These are phyloP conservation scores for Drosophila basisetae DNA, from an alignment of 2,888 invertebrate genomes.

Conservation along the genomic window DNA sequence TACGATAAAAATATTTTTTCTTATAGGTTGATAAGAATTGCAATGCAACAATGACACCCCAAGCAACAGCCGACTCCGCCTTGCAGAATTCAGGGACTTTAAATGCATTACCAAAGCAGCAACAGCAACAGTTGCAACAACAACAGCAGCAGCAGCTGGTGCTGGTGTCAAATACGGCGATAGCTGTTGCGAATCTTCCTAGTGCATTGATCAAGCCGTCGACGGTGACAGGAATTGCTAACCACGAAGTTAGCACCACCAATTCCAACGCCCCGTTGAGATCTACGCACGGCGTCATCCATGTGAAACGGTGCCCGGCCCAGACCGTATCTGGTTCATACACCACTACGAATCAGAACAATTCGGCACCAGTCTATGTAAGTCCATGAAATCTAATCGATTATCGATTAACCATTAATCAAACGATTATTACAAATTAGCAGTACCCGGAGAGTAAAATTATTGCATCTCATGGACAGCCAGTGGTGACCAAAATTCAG, in stretches of 20 bases:
- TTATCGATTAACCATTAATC: neutral
- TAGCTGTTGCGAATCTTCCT: slow-evolving; percentile 50
- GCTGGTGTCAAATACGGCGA: slow-evolving; percentile 50
- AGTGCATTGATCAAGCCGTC: slow-evolving; percentile 68
- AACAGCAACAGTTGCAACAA: slow-evolving; percentile 50
- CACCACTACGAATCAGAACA: slow-evolving; percentile 69
- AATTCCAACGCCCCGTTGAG: slow-evolving; percentile 21
- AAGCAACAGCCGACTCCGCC: slow-evolving; percentile 58
- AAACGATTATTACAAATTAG: neutral
- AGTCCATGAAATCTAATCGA: slow-evolving; percentile 28
- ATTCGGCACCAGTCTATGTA: slow-evolving; percentile 79
- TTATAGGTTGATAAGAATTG: slow-evolving; percentile 88
- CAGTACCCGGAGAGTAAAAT: slow-evolving; percentile 65
- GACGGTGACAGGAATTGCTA: slow-evolving; percentile 46
- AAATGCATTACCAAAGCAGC: slow-evolving; percentile 68
- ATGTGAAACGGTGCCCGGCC: slow-evolving; percentile 42
- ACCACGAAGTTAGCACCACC: slow-evolving; percentile 26
- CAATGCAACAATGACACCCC: slow-evolving; percentile 87
- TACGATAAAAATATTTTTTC: neutral
- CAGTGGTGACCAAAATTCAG: slow-evolving; percentile 37
- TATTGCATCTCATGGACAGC: slow-evolving; percentile 5
- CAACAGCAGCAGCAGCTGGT: slow-evolving; percentile 64
- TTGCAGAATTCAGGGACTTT: slow-evolving; percentile 76
- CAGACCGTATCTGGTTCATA: slow-evolving; percentile 43
- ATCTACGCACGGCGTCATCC: slow-evolving; percentile 43